These are phyloP conservation scores for Polyommatus iphigenia DNA, from an alignment of 2,888 invertebrate species.

Conservation along the genomic window DNA sequence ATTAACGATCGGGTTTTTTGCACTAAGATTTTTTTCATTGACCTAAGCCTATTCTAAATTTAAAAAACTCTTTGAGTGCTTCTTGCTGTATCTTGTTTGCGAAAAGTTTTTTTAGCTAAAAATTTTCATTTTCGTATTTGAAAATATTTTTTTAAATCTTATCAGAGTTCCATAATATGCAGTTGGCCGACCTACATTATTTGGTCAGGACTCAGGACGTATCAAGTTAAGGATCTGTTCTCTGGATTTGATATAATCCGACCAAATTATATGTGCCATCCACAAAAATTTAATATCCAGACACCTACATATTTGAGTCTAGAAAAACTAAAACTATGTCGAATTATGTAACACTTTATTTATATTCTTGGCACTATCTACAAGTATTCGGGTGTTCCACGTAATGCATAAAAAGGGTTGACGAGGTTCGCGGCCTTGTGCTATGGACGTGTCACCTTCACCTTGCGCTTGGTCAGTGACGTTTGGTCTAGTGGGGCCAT, in stretches of 20 bases:
- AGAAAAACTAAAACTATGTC: neutral
- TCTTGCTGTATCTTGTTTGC: no score
- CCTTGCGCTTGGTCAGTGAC: slow-evolving; percentile 58
- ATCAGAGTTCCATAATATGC: no score
- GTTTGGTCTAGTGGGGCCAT: slow-evolving; percentile 43
- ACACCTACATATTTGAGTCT: neutral
- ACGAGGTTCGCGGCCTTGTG: slow-evolving; percentile 43
- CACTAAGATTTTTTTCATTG: no score
- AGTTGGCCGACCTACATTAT: no score
- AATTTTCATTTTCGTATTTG: no score
- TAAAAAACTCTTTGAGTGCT: no score
- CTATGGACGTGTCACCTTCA: slow-evolving; percentile 56
- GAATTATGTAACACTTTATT: slow-evolving; percentile 15
- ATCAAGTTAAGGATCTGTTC: no score
- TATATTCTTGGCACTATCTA: slow-evolving; percentile 20
- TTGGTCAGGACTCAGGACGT: no score
- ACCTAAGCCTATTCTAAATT: no score
- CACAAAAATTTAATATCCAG: neutral
- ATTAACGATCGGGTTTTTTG: no score
- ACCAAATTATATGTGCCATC: neutral
- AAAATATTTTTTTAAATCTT: no score
- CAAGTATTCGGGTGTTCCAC: slow-evolving; percentile 25
- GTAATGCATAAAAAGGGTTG: slow-evolving; percentile 36
- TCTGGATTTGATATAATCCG: neutral
- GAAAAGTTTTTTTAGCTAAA: no score